Base-by-base conservation (phyloP, 2,113 vertebrate species). In the Brachyistius frenatus region DNA sequence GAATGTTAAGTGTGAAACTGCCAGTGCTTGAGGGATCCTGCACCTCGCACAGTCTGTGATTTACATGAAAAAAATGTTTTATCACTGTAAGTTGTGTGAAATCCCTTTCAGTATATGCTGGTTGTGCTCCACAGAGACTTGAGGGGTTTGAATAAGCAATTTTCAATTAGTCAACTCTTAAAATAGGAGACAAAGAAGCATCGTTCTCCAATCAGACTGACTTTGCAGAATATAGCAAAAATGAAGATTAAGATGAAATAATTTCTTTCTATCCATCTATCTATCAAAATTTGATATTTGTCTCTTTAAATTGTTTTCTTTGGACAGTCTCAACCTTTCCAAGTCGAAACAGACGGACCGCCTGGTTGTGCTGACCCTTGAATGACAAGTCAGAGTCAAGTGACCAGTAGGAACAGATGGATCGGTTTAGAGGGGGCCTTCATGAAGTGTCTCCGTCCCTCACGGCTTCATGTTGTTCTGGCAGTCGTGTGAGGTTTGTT, bases 401-500 rank as follows among this genome's bases (percentile, higher is more conserved):
- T 86, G 90, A 89, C 86, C 86, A 49, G 78, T 89, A 80, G 80
- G 90, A 92, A 81, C 90, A 93, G 94, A 93, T 93, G 92, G 91
- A 91, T 5, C 32, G 81, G 79, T 85, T 88, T 89, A 75, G 77
- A 81, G 84, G 88, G 88, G 80, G 83, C 66, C 85, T 67, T 68
- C 74, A 56, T 82, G 81, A 84, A 84, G 50, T 14, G 71, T 72
- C 66, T 47, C 58, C 23, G 14, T 88, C 66, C 54, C 69, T 83
- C 31, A 31, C 56, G 32, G 52, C 64, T 60, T 72, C 66, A 63
- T 35, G 23, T 62, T 56, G 77, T 78, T 55, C 64, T 53, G 60
- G 58, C 60, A 72, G 77, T 68, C 60, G 5, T n/a, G 14, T 32
- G 77, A 62, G 49, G 15, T 80, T 85, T 67, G 57, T 85, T 80